Base-by-base conservation (phyloP, 2,113 vertebrate genomes). In the Andinoacara biseriatus region DNA sequence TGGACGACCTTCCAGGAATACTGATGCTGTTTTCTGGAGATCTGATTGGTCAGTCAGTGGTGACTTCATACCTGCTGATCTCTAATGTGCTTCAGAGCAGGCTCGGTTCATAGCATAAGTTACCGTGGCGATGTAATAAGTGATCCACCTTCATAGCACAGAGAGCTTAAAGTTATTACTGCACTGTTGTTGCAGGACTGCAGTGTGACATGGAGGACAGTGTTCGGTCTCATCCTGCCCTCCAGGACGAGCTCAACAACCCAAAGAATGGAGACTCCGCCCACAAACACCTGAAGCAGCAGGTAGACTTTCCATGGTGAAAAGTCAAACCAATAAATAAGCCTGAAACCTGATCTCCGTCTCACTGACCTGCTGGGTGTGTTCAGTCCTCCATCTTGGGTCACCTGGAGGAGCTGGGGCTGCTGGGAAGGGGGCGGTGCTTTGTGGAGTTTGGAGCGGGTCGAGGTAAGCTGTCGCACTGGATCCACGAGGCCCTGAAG, bases 401-500 rank as follows among this genome's bases (percentile, higher is more conserved):
- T 92, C 96, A 98, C 89, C 95, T 99, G 96, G 96, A 97, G 90
- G 95, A 94, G 35, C 80, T 99, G 90, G 94, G 95, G 58, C 95
- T 99, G 92, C 96, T 99, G 87, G 92, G 94, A 58, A 91, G 96
- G 24, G 94, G 96, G 86, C 95, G 94, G 81, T 99, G 97, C 91
- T 99, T 97, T 81, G 91, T 99, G 80, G 98, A 99, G 88, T 99
- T 99, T 85, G 98, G 98, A 82, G 98, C 98, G 5, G 98, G 98
- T 18, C 95, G 96, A 85, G 98, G 98, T 74, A 99, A 97, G 92
- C 95, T 99, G 62, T 99, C 98, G 61, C 98, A 99, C 5, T 99
- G 98, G 98, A 96, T 99, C 85, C 96, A 97, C 40, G 87, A 94
- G 86, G 98, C 98, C 63, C 92, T 97, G 85, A 95, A 96, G 92